Conservation (phyloP, 2,797 vertebrate genomes). For the Alosa sapidissima region DNA sequence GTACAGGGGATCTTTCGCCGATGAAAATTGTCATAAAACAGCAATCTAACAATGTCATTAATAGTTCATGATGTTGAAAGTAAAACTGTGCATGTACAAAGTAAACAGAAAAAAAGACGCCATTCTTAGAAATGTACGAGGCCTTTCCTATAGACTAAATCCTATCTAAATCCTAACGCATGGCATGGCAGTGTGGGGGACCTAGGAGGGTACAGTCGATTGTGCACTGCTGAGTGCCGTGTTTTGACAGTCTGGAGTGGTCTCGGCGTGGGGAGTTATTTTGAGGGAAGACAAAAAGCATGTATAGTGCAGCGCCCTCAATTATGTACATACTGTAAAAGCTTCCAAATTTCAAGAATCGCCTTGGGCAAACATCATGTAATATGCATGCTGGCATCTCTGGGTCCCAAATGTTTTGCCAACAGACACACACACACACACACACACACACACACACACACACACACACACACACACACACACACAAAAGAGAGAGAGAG, state of each 20-base stretch:
- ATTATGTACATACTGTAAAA: slow-evolving; percentile 65
- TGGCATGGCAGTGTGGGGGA: not conserved
- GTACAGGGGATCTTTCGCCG: not conserved
- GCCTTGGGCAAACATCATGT: slow-evolving; percentile 62
- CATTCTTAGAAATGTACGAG: slow-evolving; percentile 29
- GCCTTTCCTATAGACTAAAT: not conserved
- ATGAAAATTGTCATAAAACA: not conserved
- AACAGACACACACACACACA: slow-evolving; percentile 25
- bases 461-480: slow-evolving; percentile 12
- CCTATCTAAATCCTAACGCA: too few species aligned
- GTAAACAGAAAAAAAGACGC: not conserved
- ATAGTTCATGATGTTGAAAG: slow-evolving; percentile 1
- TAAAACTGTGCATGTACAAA: not conserved
- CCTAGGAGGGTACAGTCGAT: not conserved
- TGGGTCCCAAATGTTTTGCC: slow-evolving; percentile 44
- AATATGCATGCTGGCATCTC: slow-evolving; percentile 63
- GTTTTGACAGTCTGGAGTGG: slow-evolving; percentile 33
- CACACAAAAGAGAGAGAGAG: not conserved
- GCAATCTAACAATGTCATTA: slow-evolving; percentile 1
- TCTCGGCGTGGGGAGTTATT: slow-evolving; percentile 46
- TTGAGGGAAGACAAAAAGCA: slow-evolving; percentile 59
- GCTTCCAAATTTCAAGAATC: slow-evolving; percentile 58
- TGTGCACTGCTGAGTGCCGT: slow-evolving; percentile 24
- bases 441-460: not conserved
- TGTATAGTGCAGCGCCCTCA: slow-evolving; percentile 59